phyloP scores from a whole-genome alignment of 2,113 vertebrate genomes.

The Sander lucioperca region DNA sequence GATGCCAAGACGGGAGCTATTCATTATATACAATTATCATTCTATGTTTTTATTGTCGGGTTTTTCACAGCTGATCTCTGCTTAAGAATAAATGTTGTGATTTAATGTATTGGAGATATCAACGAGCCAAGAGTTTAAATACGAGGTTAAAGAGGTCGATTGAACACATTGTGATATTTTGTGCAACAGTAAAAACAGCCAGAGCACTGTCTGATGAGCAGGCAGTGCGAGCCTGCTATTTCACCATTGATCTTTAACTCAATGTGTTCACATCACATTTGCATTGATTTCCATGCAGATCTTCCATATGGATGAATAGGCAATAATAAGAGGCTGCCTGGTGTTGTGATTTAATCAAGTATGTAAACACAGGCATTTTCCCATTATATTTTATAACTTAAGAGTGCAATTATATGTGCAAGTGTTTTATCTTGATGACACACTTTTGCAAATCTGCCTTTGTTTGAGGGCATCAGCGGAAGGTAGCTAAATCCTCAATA shows the following conservation, averaged over 20 bases:
- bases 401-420: neutral
- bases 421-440: conserved; percentile 11
- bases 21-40: neutral
- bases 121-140: neutral
- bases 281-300: conserved; percentile 22
- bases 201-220: neutral
- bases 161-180: conserved; percentile 4
- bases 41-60: neutral
- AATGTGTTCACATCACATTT: conserved; percentile 7
- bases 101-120: neutral
- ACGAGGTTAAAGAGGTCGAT: neutral
- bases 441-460: conserved; percentile 27
- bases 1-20: neutral
- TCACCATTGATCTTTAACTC: conserved; percentile 10
- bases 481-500: conserved; percentile 44
- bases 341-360: conserved; percentile 4
- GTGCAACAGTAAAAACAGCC: neutral
- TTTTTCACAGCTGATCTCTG: neutral
- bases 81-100: neutral
- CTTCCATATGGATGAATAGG: conserved; percentile 1
- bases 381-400: neutral
- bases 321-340: neutral
- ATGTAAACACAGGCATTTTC: neutral
- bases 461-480: conserved; percentile 22
- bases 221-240: neutral